These are phyloP conservation scores for Macrotrachela quadricornifera DNA, from an alignment of 1,140 invertebrate genomes.

Conservation along the genomic window DNA sequence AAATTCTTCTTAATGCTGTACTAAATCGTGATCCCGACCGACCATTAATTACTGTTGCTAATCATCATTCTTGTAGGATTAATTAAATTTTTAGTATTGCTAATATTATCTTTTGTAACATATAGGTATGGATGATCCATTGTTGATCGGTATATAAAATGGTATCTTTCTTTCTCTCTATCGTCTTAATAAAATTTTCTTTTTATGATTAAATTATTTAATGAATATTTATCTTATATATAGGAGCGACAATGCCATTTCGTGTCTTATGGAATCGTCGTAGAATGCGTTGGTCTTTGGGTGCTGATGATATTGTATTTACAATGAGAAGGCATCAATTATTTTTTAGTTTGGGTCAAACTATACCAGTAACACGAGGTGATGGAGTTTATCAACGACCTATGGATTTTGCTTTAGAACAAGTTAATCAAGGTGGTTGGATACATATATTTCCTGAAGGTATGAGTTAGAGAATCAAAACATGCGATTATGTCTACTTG, in stretches of 20 bases:
- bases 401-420: conserved; percentile 69
- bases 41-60: conserved; percentile 5
- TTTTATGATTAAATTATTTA: no score
- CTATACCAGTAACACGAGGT: conserved; percentile 72
- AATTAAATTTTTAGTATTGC: no score
- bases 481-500: no score
- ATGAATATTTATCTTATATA: no score
- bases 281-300: conserved; percentile 57
- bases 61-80: conserved; percentile 3
- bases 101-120: no score
- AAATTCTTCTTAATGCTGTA: no score
- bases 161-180: no score
- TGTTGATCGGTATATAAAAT: conserved; percentile 1
- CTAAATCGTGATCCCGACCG: no score
- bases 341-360: conserved; percentile 80
- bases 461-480: conserved; percentile 11
- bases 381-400: conserved; percentile 64
- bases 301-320: conserved; percentile 90
- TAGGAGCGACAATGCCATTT: no score
- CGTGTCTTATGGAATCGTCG: no score
- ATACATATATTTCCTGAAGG: conserved; percentile 81
- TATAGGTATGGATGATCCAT: conserved; percentile 1
- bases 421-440: conserved; percentile 65
- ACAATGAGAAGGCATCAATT: conserved; percentile 57
- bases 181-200: no score